Conservation (phyloP, 2,113 vertebrate species). For the Trichechus manatus region DNA sequence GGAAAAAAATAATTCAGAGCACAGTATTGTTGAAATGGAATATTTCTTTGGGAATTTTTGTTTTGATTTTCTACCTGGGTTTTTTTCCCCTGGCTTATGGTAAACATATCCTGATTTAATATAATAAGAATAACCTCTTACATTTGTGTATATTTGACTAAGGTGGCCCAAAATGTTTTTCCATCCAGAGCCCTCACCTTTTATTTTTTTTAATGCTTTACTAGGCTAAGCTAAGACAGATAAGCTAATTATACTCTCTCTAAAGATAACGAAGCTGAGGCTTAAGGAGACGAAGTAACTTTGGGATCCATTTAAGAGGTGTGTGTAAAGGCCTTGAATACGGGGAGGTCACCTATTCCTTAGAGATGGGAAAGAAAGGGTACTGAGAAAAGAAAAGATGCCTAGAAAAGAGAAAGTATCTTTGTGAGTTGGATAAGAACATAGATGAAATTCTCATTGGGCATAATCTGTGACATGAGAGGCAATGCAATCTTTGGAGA, state of each 20-base stretch:
- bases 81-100: background rate
- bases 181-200: background rate
- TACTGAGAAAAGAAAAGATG: background rate
- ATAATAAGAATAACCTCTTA: background rate
- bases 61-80: background rate
- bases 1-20: background rate
- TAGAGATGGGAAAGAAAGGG: background rate
- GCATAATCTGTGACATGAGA: background rate
- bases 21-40: background rate
- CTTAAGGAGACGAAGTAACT: background rate
- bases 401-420: too few species aligned
- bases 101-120: background rate
- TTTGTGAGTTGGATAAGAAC: background rate
- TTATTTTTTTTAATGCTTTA: background rate
- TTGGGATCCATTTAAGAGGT: background rate
- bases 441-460: background rate
- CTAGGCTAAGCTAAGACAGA: background rate
- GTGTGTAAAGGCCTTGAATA: background rate
- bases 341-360: background rate
- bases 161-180: background rate
- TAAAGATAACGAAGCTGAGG: background rate
- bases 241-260: background rate
- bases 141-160: background rate
- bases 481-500: background rate
- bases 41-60: slow-evolving; percentile 9